A percentile compares a stretch with the other conserved stretches of the same genome.
Evolutionary conservation across 1,140 invertebrate genomes (phyloP).

Genomic region (Teleopsis dalmanni): DNA sequence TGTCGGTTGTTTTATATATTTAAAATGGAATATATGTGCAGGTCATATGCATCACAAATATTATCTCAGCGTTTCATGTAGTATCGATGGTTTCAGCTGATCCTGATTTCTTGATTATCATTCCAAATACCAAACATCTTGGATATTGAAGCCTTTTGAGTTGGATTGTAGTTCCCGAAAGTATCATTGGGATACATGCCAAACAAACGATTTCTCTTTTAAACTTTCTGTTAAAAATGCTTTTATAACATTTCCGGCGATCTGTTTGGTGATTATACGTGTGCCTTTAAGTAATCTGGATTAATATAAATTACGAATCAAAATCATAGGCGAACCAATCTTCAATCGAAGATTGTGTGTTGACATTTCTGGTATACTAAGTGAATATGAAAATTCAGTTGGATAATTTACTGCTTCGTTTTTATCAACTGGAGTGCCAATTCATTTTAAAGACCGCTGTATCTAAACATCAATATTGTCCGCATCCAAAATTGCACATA

Average conservation of each 20-base stretch:
- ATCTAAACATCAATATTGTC: too few species aligned
- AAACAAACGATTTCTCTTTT: constrained; percentile 42
- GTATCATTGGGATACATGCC: constrained; percentile 35
- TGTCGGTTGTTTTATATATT: too few species aligned
- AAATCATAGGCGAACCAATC: constrained; percentile 40
- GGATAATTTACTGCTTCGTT: constrained; percentile 42
- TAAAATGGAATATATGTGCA: too few species aligned
- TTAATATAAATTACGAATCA: constrained; percentile 41
- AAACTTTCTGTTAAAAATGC: constrained; percentile 40
- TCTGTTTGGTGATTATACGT: constrained; percentile 37
- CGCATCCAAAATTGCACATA: too few species aligned
- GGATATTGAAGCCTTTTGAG: constrained; percentile 45
- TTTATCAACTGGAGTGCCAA: constrained; percentile 34
- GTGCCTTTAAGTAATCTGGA: constrained; percentile 46
- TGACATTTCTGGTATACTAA: constrained; percentile 41
- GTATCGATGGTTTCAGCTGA: too few species aligned
- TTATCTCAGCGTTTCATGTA: too few species aligned
- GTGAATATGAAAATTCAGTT: constrained; percentile 44
- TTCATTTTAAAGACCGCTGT: constrained; percentile 37
- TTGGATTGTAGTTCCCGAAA: constrained; percentile 15
- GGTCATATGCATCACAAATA: too few species aligned
- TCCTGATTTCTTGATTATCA: constrained; percentile 53
- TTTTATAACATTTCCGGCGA: constrained; percentile 40
- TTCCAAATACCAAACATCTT: constrained; percentile 45
- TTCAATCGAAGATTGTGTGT: constrained; percentile 42